phyloP scores from a whole-genome alignment of 2,113 vertebrate species.

The Bos taurus region DNA sequence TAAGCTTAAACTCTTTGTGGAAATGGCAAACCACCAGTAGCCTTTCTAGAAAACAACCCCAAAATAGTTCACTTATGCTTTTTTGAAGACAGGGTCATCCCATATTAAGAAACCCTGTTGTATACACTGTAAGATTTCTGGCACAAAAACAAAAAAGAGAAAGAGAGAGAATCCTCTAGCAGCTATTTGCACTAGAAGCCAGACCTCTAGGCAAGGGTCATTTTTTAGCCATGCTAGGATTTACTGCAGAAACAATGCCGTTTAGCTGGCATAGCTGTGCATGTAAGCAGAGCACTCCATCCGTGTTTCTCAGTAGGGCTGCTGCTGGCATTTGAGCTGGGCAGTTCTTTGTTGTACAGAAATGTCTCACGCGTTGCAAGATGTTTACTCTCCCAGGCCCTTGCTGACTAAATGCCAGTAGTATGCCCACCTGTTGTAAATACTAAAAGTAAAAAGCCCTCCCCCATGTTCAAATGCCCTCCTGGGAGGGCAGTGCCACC shows the following conservation, averaged over 20 bases:
- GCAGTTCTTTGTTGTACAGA: not conserved
- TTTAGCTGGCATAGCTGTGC: not conserved
- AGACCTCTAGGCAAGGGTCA: not conserved
- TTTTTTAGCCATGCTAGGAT: not conserved
- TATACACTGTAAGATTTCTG: not conserved
- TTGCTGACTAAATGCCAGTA: not conserved
- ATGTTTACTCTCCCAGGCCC: not conserved
- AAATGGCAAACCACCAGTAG: not conserved
- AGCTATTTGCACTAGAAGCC: not conserved
- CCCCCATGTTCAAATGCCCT: rapidly evolving
- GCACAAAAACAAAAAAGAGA: not conserved
- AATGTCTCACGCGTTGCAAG: not conserved
- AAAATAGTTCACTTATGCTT: not conserved
- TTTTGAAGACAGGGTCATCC: not conserved
- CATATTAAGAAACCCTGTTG: conserved; percentile 6
- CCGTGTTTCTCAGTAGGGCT: not conserved
- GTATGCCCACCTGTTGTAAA: not conserved
- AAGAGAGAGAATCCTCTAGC: not conserved
- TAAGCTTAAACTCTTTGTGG: not conserved
- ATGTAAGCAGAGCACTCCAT: not conserved
- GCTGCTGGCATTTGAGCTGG: not conserved
- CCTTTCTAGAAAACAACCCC: not conserved
- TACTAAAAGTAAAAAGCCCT: not conserved
- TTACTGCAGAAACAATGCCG: not conserved
- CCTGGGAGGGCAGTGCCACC: not conserved